phyloP scores from a whole-genome alignment of 2,888 invertebrate genomes.

The Epicampocera succincta region DNA sequence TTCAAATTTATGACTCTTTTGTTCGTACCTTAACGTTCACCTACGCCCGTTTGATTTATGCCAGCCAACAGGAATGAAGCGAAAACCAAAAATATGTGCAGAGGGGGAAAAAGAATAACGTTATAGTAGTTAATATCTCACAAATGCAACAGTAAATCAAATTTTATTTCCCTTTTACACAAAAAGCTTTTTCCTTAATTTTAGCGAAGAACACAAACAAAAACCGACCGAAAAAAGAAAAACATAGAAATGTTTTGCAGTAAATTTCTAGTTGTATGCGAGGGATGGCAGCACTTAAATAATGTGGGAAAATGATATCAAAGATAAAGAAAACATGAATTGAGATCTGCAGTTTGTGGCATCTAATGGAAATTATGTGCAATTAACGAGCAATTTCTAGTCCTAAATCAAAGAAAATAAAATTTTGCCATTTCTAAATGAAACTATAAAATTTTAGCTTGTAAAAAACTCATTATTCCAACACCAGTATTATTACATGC shows the following conservation, averaged over 20 bases:
- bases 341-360: too few species aligned
- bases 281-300: not conserved
- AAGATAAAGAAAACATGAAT: too few species aligned
- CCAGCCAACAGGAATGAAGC: constrained; percentile 36
- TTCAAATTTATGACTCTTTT: constrained; percentile 61
- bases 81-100: constrained; percentile 27
- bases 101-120: constrained; percentile 6
- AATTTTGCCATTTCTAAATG: too few species aligned
- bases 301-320: too few species aligned
- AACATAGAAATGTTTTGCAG: constrained; percentile 3
- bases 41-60: constrained; percentile 60
- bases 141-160: constrained; percentile 78
- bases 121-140: constrained; percentile 69
- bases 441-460: too few species aligned
- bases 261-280: not conserved
- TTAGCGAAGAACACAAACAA: constrained; percentile 24
- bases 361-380: too few species aligned
- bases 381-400: too few species aligned
- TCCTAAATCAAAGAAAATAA: too few species aligned
- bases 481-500: too few species aligned
- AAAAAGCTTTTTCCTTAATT: constrained; percentile 59
- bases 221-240: too few species aligned
- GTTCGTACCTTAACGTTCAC: constrained; percentile 56
- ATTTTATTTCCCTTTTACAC: constrained; percentile 78
- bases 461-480: too few species aligned